A percentile compares a stretch with the other conserved stretches of the same genome.
Evolutionary conservation across 1,140 invertebrate species (phyloP).

Genomic region (Drosophila persimilis): DNA sequence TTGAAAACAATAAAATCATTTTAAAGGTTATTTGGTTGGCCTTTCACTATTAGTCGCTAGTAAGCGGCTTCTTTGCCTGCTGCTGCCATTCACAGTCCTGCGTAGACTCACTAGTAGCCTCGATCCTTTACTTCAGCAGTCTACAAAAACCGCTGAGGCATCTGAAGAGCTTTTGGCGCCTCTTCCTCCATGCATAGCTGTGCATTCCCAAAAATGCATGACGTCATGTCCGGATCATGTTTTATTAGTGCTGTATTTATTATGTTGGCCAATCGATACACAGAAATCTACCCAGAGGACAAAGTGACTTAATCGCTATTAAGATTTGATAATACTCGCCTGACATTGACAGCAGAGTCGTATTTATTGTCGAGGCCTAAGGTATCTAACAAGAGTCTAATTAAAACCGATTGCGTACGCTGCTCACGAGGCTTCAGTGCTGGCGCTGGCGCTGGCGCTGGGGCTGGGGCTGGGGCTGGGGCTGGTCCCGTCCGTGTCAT

Average conservation of each 20-base stretch:
- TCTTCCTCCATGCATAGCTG: no score
- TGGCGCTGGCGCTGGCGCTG: background rate
- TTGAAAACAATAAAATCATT: no score
- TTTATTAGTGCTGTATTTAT: background rate
- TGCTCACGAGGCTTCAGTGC: constrained; percentile 19
- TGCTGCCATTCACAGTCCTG: no score
- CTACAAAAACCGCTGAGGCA: no score
- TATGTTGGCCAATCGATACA: constrained; percentile 26
- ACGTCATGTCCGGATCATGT: constrained; percentile 11
- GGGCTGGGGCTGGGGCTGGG: no score
- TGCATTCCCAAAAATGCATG: constrained; percentile 1
- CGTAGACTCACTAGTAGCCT: no score
- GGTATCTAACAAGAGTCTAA: constrained; percentile 32
- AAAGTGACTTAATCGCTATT: constrained; percentile 23
- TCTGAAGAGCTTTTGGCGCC: no score
- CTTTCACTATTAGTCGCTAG: no score
- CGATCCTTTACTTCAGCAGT: no score
- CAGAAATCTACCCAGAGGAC: constrained; percentile 25
- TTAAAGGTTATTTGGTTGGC: no score
- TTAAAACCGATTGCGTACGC: constrained; percentile 47
- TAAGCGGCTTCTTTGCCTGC: no score
- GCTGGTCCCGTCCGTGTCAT: constrained; percentile 10
- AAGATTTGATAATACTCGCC: constrained; percentile 17
- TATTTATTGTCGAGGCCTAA: constrained; percentile 22
- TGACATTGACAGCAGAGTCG: constrained; percentile 6